phyloP scores from a whole-genome alignment of 35 echinoderm and acorn worm species.

The Acanthaster planci region DNA sequence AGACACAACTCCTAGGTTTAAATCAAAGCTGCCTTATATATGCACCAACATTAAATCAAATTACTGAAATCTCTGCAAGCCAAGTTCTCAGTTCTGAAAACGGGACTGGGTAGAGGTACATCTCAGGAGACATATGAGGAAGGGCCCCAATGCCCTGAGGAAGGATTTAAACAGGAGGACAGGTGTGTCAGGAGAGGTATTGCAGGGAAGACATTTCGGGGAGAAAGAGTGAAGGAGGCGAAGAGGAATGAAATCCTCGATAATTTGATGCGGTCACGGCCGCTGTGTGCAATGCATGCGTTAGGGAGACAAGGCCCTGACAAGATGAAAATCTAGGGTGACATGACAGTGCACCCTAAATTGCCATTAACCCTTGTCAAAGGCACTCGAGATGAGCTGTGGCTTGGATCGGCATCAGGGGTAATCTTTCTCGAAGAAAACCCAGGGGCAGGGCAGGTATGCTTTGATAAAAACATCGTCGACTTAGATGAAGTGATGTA shows the following conservation, averaged over 20 bases:
- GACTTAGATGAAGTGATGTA: not conserved
- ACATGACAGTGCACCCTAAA: constrained; percentile 9
- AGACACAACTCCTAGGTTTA: not conserved
- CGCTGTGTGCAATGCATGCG: not conserved
- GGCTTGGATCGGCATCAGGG: not conserved
- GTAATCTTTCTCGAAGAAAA: not conserved
- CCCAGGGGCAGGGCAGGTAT: not conserved
- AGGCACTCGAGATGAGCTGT: not conserved
- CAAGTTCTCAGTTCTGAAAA: not conserved
- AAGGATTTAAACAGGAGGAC: constrained; percentile 8
- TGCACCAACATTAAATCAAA: constrained; percentile 17
- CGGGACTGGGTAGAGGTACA: not conserved
- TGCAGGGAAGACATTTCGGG: not conserved
- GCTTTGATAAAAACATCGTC: not conserved
- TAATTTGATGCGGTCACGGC: constrained; percentile 22
- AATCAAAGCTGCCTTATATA: not conserved
- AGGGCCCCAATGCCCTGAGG: not conserved
- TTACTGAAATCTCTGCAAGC: constrained; percentile 10
- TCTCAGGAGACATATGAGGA: not conserved
- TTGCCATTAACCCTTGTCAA: not conserved
- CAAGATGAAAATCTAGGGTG: not conserved
- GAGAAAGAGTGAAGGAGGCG: not conserved
- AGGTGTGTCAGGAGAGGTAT: not conserved
- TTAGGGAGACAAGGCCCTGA: not conserved
- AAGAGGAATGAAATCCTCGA: not conserved